phyloP scores from a whole-genome alignment of 2,113 vertebrate genomes.

The zebrafish (Danio rerio) region GRCz12tu NC_133176.1:20964001-20964500 shows the following conservation, averaged over 20 bases:
- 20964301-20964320: slow-evolving; percentile 97
- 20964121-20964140: no score
- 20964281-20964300: slow-evolving; percentile 86
- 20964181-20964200: slow-evolving; percentile 28
- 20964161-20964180: no score
- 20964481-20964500: slow-evolving; percentile 80
- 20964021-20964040: no score
- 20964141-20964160: no score
- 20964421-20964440: not conserved
- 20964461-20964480: no score
- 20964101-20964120: no score
- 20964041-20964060: no score
- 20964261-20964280: slow-evolving; percentile 64
- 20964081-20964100: no score
- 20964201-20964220: slow-evolving; percentile 21
- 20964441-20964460: not conserved
- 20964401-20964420: not conserved
- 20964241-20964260: slow-evolving; percentile 4
- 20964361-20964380: slow-evolving; percentile 84
- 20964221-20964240: slow-evolving; percentile 29
- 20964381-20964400: slow-evolving; percentile 85
- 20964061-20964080: no score
- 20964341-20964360: slow-evolving; percentile 89
- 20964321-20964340: slow-evolving; percentile 84
- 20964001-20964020: no score